Percentiles rank a stretch among this genome's conserved stretches.
Evolutionary conservation across 2,797 vertebrate species (phyloP).

Genomic region (Enoplosus armatus): DNA sequence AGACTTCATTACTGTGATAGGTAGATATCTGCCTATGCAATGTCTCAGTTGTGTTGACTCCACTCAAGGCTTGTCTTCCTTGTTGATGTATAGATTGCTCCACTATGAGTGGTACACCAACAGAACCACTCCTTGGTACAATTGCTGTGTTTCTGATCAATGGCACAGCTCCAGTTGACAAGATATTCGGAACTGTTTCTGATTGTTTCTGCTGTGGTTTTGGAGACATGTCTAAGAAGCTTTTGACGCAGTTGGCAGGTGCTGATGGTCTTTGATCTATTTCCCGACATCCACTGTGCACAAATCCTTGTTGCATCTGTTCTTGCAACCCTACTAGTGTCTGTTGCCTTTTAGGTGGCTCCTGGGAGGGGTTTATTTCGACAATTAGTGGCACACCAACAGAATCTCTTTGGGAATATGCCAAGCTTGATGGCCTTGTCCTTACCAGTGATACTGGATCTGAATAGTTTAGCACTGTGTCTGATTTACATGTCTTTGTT

Average conservation of each 20-base stretch:
- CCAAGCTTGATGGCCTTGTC: constrained; percentile 55
- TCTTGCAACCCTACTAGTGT: constrained; percentile 18
- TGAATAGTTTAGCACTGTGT: constrained; percentile 37
- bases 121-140: constrained; percentile 43
- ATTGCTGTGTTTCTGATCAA: constrained; percentile 66
- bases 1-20: constrained; percentile 48
- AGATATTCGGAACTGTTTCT: constrained; percentile 32
- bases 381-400: constrained; percentile 79
- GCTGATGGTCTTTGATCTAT: constrained; percentile 60
- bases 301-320: constrained; percentile 35
- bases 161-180: constrained; percentile 61
- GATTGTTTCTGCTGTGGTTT: constrained; percentile 49
- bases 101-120: constrained; percentile 73
- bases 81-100: constrained; percentile 56
- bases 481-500: constrained; percentile 54
- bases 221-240: constrained; percentile 82
- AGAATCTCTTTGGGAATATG: constrained; percentile 55
- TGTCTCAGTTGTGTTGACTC: constrained; percentile 63
- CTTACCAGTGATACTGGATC: constrained; percentile 75
- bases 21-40: constrained; percentile 61
- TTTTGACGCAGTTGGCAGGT: constrained; percentile 79
- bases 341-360: constrained; percentile 56
- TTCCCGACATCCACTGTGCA: constrained; percentile 22
- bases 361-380: constrained; percentile 41
- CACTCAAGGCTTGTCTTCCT: constrained; percentile 42